phyloP scores from a whole-genome alignment of 2,888 invertebrate species.

The Lasioglossum figueresi region DNA sequence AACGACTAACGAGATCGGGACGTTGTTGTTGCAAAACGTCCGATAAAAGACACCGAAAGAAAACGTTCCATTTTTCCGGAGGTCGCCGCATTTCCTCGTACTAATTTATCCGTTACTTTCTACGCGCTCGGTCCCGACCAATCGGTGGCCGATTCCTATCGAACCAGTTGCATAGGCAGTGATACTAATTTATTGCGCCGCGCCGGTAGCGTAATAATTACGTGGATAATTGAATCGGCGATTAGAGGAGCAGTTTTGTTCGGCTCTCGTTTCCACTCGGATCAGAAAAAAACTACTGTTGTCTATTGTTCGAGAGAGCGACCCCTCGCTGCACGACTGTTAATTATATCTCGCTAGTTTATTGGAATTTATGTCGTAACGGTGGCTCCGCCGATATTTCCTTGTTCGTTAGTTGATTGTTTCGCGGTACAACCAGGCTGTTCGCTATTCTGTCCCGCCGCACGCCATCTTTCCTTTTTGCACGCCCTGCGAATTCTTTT shows the following conservation, averaged over 20 bases:
- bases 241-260: not conserved
- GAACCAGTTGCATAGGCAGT: not conserved
- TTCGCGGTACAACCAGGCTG: not conserved
- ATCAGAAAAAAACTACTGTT: not conserved
- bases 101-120: not conserved
- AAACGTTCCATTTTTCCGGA: slow-evolving; percentile 25
- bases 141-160: not conserved
- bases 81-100: not conserved
- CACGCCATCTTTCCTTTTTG: no score
- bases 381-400: not conserved
- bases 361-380: slow-evolving; percentile 22
- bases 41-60: slow-evolving; percentile 16
- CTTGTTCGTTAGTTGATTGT: slow-evolving; percentile 1
- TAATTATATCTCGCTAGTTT: slow-evolving; percentile 16
- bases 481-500: no score
- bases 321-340: not conserved
- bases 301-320: slow-evolving; percentile 15
- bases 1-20: not conserved
- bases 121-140: not conserved
- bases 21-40: slow-evolving; percentile 20
- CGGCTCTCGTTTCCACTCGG: not conserved
- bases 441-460: not conserved
- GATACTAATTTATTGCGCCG: slow-evolving; percentile 28
- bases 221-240: slow-evolving; percentile 33
- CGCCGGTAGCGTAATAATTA: slow-evolving; percentile 21